Percentiles rank a stretch among this genome's conserved stretches.
Evolutionary conservation across 2,888 invertebrate species (phyloP).

Genomic region (Petrolisthes cinctipes): DNA sequence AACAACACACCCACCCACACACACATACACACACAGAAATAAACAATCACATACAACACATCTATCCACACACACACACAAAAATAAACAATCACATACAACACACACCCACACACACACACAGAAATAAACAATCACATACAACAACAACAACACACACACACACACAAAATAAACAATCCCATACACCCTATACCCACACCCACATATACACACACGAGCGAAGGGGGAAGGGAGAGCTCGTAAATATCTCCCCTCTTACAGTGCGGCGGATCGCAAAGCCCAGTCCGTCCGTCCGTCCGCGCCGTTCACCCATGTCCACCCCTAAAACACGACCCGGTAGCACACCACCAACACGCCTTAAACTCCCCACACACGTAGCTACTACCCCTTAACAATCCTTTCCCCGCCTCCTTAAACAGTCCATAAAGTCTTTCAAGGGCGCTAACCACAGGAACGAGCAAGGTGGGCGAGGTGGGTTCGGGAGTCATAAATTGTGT

Average conservation of each 20-base stretch:
- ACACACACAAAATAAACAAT: not conserved
- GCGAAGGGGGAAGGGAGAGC: constrained; percentile 23
- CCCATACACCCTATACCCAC: not conserved
- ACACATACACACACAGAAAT: no score
- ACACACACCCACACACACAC: constrained; percentile 8
- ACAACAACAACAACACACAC: not conserved
- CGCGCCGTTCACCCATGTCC: constrained; percentile 1
- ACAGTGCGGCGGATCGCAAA: constrained; percentile 5
- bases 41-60: no score
- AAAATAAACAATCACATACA: no score
- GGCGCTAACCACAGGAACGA: constrained; percentile 54
- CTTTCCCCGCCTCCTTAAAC: constrained; percentile 50
- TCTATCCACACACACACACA: no score
- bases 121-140: not conserved
- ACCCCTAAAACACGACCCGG: not conserved
- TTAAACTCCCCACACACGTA: constrained; percentile 27
- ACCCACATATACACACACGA: constrained; percentile 37
- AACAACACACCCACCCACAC: no score
- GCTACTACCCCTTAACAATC: constrained; percentile 49
- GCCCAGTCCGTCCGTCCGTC: constrained; percentile 7
- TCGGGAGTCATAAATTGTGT: constrained; percentile 59
- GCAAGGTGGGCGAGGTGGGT: constrained; percentile 48
- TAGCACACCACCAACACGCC: not conserved
- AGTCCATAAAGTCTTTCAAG: constrained; percentile 59
- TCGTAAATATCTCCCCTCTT: constrained; percentile 44